phyloP scores from a whole-genome alignment of 2,888 invertebrate species.

The Diarsia rubi region DNA sequence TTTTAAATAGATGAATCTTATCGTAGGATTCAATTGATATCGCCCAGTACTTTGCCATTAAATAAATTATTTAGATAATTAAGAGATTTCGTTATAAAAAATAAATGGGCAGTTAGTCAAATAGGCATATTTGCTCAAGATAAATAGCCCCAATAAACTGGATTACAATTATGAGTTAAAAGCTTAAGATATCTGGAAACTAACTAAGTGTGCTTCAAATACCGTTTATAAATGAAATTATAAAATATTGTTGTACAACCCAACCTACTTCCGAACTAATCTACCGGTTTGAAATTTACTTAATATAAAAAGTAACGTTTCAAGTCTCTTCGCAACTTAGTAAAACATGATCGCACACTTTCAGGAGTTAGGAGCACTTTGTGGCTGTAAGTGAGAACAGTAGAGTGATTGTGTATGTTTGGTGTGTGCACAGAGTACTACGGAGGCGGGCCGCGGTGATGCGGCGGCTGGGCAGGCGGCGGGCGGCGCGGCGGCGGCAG shows the following conservation, averaged over 20 bases:
- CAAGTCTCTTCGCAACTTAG: slow-evolving; percentile 9
- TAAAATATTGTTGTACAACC: slow-evolving; percentile 6
- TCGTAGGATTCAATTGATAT: slow-evolving; percentile 23
- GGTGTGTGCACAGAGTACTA: slow-evolving; percentile 84
- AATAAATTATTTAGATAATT: slow-evolving; percentile 12
- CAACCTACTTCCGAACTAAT: not conserved
- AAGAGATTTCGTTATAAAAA: not conserved
- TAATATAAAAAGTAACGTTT: not conserved
- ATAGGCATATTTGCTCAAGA: slow-evolving; percentile 1
- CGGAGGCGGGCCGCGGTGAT: slow-evolving; percentile 87
- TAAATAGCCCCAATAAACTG: slow-evolving; percentile 2
- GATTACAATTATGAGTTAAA: slow-evolving; percentile 17
- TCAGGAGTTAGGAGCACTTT: slow-evolving; percentile 37
- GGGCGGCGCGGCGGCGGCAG: slow-evolving; percentile 53
- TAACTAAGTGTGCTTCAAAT: slow-evolving; percentile 41
- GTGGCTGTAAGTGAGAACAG: not conserved
- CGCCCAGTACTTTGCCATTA: slow-evolving; percentile 11
- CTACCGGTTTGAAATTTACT: slow-evolving; percentile 1
- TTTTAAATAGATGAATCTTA: slow-evolving; percentile 4
- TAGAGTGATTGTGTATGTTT: slow-evolving; percentile 9
- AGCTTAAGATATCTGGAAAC: slow-evolving; percentile 15
- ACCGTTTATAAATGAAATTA: slow-evolving; percentile 22
- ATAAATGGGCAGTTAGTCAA: slow-evolving; percentile 10
- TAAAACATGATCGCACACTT: slow-evolving; percentile 11
- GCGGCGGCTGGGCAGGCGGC: slow-evolving; percentile 68